These are phyloP conservation scores for Oppia nitens DNA, from an alignment of 1,140 invertebrate genomes.

Conservation along the genomic window DNA sequence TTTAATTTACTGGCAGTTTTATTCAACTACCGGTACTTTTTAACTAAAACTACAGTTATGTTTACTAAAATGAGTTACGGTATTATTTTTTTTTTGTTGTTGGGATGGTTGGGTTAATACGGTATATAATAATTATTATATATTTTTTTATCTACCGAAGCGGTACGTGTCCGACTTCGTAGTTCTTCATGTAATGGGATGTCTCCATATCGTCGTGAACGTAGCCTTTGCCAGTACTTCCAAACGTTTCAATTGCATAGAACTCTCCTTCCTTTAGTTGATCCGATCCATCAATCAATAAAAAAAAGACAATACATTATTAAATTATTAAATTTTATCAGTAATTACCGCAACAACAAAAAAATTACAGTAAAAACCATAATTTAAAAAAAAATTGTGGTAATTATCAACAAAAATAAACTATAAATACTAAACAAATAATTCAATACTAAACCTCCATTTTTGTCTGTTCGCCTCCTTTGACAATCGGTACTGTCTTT, in stretches of 20 bases:
- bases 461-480: conserved; percentile 85
- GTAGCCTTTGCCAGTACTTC: conserved; percentile 86
- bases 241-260: conserved; percentile 99
- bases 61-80: too few relatives aligned
- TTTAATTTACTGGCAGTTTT: too few relatives aligned
- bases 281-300: conserved; percentile 15
- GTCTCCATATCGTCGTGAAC: conserved; percentile 99
- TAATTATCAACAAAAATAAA: background rate
- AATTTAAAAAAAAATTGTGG: background rate
- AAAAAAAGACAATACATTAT: conserved; percentile 5
- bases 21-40: too few relatives aligned
- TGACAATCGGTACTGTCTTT: conserved; percentile 98
- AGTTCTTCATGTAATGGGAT: conserved; percentile 99
- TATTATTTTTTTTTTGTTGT: too few relatives aligned
- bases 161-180: conserved; percentile 79
- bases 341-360: too few relatives aligned
- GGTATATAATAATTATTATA: background rate
- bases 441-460: conserved; percentile 60
- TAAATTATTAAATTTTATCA: too few relatives aligned
- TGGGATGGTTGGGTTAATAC: too few relatives aligned
- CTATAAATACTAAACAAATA: background rate
- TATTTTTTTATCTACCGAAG: conserved; percentile 32
- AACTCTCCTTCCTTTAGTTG: conserved; percentile 75
- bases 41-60: too few relatives aligned
- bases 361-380: too few relatives aligned